Percentiles rank a stretch among this genome's conserved stretches.
These are phyloP conservation scores for Tenualosa ilisha DNA, from an alignment of 2,797 vertebrate genomes.

Conservation along the genomic window DNA sequence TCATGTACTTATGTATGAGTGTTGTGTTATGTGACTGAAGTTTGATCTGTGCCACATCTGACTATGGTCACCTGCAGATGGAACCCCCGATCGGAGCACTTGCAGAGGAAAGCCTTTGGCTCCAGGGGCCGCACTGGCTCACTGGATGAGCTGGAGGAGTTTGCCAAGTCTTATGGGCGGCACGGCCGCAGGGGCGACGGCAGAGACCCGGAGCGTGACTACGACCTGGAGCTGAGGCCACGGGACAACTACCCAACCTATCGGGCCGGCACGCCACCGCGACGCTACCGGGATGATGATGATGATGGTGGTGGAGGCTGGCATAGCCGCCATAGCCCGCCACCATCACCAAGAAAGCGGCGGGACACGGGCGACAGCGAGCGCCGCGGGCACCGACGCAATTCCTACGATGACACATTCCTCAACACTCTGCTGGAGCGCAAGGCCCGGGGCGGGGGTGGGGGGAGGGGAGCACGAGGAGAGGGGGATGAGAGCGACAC, in stretches of 20 bases:
- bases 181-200: conserved; percentile 67
- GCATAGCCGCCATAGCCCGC: conserved; percentile 76
- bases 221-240: conserved; percentile 61
- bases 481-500: conserved; percentile 84
- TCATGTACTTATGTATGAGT: not conserved
- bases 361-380: conserved; percentile 84
- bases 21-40: not conserved
- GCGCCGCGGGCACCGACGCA: conserved; percentile 54
- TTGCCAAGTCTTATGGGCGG: conserved; percentile 74
- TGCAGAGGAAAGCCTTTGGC: conserved; percentile 84
- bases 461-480: conserved; percentile 60
- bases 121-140: conserved; percentile 85
- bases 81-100: conserved; percentile 86
- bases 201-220: conserved; percentile 66
- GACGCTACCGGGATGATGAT: conserved; percentile 59
- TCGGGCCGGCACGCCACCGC: conserved; percentile 58
- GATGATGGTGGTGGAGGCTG: conserved; percentile 58
- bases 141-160: conserved; percentile 93
- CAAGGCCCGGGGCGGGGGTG: conserved; percentile 77
- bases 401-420: conserved; percentile 81
- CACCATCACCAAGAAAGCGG: conserved; percentile 75
- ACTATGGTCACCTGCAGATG: conserved; percentile 74
- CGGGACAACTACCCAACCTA: conserved; percentile 44
- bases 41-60: not conserved
- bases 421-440: conserved; percentile 83